Percentiles rank a stretch among this genome's conserved stretches.
phyloP scores from a whole-genome alignment of 1,140 invertebrate genomes.

The Coenobita brevimanus region DNA sequence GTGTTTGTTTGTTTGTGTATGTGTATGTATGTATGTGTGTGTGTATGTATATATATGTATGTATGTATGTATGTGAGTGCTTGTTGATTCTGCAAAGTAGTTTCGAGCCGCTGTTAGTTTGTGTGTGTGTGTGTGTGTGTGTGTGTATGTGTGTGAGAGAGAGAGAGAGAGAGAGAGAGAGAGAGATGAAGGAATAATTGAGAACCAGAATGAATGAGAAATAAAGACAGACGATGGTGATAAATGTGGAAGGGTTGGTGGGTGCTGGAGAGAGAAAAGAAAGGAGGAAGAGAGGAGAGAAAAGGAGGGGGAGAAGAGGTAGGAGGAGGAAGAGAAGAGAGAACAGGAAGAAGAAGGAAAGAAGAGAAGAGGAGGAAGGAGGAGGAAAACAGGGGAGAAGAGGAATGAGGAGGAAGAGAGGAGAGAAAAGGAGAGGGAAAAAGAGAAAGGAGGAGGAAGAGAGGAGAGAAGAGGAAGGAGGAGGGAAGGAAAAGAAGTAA shows the following conservation, averaged over 20 bases:
- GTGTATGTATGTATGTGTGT: constrained; percentile 9
- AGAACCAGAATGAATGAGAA: neutral
- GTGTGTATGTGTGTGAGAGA: neutral
- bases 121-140: constrained; percentile 1
- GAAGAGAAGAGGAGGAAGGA: too few species aligned
- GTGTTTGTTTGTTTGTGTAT: neutral
- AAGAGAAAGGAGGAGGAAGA: too few species aligned
- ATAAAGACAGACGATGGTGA: neutral
- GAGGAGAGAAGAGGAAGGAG: too few species aligned
- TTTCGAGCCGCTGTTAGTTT: neutral
- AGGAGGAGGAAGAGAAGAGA: too few species aligned
- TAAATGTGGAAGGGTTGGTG: neutral
- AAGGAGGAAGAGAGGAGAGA: neutral
- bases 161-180: neutral
- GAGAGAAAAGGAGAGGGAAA: too few species aligned
- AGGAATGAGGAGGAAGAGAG: too few species aligned
- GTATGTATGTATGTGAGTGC: neutral
- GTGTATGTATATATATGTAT: constrained; percentile 12
- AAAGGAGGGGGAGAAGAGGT: neutral
- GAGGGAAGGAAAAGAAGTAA: neutral
- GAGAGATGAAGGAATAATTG: neutral
- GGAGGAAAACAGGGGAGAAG: too few species aligned
- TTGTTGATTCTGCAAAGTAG: neutral
- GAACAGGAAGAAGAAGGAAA: too few species aligned
- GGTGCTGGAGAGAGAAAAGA: neutral